phyloP scores from a whole-genome alignment of 2,797 vertebrate species.

The Galagoides demidoff region DNA sequence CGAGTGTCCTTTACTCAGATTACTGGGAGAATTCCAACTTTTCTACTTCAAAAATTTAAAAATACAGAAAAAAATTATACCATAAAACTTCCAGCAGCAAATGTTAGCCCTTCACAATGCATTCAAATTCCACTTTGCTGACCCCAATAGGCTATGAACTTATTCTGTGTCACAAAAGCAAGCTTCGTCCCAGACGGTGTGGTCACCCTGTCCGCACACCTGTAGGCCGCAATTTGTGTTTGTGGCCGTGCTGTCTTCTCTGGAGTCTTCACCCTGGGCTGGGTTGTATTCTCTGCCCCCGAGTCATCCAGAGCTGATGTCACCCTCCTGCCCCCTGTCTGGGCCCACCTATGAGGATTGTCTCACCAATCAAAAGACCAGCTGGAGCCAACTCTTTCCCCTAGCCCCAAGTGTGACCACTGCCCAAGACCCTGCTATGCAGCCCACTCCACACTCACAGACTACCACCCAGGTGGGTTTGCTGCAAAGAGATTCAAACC shows the following conservation, averaged over 20 bases:
- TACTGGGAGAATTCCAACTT: conserved; percentile 65
- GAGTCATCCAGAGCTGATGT: fast-evolving
- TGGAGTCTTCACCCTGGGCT: conserved; percentile 53
- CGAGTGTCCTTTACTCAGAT: neutral
- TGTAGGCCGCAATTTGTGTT: conserved; percentile 78
- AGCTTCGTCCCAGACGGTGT: neutral
- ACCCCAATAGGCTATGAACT: neutral
- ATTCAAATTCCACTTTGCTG: neutral
- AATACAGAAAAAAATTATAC: conserved; percentile 34
- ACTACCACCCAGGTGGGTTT: too few relatives aligned
- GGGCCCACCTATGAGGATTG: fast-evolving
- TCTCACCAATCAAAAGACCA: fast-evolving
- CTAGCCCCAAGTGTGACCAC: neutral
- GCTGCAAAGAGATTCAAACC: neutral
- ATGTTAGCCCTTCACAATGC: neutral
- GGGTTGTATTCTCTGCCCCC: fast-evolving
- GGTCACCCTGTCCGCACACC: neutral
- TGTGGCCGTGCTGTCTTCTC: neutral
- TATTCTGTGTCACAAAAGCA: neutral
- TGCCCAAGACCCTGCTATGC: fast-evolving
- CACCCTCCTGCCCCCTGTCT: fast-evolving
- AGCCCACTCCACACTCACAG: neutral
- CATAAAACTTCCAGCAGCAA: conserved; percentile 53
- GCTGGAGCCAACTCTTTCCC: neutral
- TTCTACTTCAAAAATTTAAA: conserved; percentile 66